These are phyloP conservation scores for Tuta absoluta DNA, from an alignment of 2,888 invertebrate genomes.

Conservation along the genomic window DNA sequence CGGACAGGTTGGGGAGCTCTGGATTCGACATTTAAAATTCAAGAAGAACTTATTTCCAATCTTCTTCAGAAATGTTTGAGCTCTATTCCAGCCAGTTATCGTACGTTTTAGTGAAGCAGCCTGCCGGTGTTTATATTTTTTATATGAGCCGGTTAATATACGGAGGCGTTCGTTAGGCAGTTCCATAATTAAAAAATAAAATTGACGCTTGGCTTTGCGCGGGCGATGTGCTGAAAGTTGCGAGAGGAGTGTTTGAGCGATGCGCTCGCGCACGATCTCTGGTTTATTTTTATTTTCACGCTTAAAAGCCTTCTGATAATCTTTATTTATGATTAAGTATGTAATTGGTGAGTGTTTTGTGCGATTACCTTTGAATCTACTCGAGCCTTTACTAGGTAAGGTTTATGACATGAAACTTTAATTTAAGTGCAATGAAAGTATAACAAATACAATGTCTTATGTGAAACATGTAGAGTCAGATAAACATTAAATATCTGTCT, in stretches of 20 bases:
- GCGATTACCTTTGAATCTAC: background rate
- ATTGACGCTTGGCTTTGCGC: conserved; percentile 52
- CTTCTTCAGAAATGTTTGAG: background rate
- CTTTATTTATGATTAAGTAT: conserved; percentile 34
- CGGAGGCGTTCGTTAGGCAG: conserved; percentile 69
- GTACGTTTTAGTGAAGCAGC: background rate
- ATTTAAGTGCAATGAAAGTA: no score
- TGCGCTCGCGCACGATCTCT: conserved; percentile 44
- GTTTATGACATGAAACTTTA: no score
- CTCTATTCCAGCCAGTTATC: background rate
- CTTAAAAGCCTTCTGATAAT: conserved; percentile 26
- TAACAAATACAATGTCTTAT: no score
- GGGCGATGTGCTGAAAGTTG: conserved; percentile 63
- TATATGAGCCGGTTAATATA: conserved; percentile 26
- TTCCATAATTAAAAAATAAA: conserved; percentile 73
- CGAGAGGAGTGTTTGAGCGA: conserved; percentile 49
- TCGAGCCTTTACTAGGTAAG: background rate
- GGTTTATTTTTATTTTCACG: conserved; percentile 32
- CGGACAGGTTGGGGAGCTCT: conserved; percentile 64
- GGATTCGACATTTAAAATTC: conserved; percentile 29
- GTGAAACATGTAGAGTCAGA: no score
- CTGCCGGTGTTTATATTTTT: conserved; percentile 31
- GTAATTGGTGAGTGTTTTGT: conserved; percentile 23
- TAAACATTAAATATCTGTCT: no score
- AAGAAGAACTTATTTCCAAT: background rate